Evolutionary conservation across 1,140 invertebrate genomes (phyloP), one percentile per base, ranked within the genome.

Genomic region (Phymorhynchus buccinoides): DNA sequence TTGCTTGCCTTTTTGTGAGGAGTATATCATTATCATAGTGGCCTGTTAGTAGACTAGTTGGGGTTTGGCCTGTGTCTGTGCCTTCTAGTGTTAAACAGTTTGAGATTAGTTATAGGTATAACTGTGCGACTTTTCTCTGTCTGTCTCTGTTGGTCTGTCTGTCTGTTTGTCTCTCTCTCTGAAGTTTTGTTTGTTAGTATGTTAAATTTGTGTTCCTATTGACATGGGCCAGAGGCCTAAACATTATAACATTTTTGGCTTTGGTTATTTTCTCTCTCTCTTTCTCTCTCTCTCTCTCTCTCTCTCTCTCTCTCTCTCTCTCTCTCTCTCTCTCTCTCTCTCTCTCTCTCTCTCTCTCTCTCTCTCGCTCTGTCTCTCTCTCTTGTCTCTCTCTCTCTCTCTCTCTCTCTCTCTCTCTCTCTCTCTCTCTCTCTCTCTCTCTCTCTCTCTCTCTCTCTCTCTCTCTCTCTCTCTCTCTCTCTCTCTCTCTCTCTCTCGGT

Each of bases 181-280:
- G n/a, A n/a, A n/a, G n/a, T n/a, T n/a, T n/a, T n/a, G n/a, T n/a
- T n/a, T n/a, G n/a, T n/a, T n/a, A n/a, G n/a, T n/a, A n/a, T n/a
- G n/a, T n/a, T n/a, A n/a, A n/a, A n/a, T n/a, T n/a, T n/a, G n/a
- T n/a, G n/a, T n/a, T n/a, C n/a, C n/a, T n/a, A n/a, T n/a, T n/a
- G n/a, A n/a, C n/a, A n/a, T n/a, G n/a, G n/a, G n/a, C n/a, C n/a
- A n/a, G n/a, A n/a, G n/a, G n/a, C n/a, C n/a, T n/a, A n/a, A n/a
- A n/a, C n/a, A n/a, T n/a, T n/a, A n/a, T n/a, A n/a, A n/a, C n/a
- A n/a, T n/a, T n/a, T n/a, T n/a, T n/a, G n/a, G n/a, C n/a, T n/a
- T n/a, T n/a, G n/a, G n/a, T n/a, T n/a, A n/a, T n/a, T 48, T 48
- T 73, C 35, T 73, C 35, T 73, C 68, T 73, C 27, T 73, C 27